Evolutionary conservation across 2,797 vertebrate genomes (phyloP).

Genomic region (Staurois parvus): DNA sequence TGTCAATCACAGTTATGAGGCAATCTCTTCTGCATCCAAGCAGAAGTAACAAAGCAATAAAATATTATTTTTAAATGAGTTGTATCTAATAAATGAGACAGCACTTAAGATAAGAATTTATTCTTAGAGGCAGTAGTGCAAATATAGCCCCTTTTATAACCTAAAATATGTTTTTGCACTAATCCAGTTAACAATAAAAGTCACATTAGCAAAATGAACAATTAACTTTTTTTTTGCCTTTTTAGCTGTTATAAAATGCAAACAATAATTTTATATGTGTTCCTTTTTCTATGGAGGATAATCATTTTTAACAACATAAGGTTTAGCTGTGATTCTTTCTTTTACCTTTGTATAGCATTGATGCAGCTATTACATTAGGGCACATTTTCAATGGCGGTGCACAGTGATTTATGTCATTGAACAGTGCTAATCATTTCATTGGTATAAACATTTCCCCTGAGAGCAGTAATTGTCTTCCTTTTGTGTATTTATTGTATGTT

Average conservation of each 20-base stretch:
- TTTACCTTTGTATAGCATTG: conserved; percentile 16
- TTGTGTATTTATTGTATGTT: conserved; percentile 50
- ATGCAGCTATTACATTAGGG: conserved; percentile 2
- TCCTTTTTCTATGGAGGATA: conserved; percentile 13
- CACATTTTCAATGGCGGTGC: conserved; percentile 47
- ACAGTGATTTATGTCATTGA: conserved; percentile 49
- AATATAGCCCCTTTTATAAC: neutral
- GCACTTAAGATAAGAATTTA: neutral
- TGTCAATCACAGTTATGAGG: too few species aligned
- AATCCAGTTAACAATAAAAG: conserved; percentile 43
- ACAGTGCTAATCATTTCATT: conserved; percentile 50
- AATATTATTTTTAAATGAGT: too few species aligned
- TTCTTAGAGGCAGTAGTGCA: too few species aligned
- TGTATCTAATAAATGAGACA: neutral
- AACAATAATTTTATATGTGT: conserved; percentile 15
- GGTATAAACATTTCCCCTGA: conserved; percentile 57
- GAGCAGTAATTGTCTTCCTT: conserved; percentile 42
- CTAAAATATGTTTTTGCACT: neutral
- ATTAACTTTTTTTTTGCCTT: conserved; percentile 37
- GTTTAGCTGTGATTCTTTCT: conserved; percentile 40
- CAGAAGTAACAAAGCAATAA: too few species aligned
- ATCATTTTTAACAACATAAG: conserved; percentile 31
- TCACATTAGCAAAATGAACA: conserved; percentile 48
- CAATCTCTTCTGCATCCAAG: too few species aligned
- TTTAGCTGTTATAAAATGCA: conserved; percentile 42